Percentiles rank a stretch among this genome's conserved stretches.
phyloP scores from a whole-genome alignment of 2,888 invertebrate genomes.

The Theodoxus fluviatilis region DNA sequence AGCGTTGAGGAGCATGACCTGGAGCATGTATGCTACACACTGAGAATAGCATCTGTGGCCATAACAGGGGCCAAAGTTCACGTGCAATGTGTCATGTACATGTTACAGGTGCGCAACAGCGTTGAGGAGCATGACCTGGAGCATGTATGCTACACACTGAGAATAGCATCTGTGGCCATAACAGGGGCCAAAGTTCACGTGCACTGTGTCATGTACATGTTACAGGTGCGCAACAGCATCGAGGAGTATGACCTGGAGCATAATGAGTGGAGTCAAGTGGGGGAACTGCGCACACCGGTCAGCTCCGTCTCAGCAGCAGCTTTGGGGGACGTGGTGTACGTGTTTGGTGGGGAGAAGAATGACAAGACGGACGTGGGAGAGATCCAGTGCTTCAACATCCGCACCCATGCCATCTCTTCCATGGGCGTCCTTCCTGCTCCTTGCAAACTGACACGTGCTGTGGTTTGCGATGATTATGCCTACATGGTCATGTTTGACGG shows the following conservation, averaged over 20 bases:
- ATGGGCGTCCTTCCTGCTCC: constrained; percentile 47
- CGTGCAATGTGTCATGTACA: too few relatives aligned
- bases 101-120: too few relatives aligned
- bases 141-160: too few relatives aligned
- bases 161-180: too few relatives aligned
- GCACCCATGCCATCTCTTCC: constrained; percentile 41
- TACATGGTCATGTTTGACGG: constrained; percentile 55
- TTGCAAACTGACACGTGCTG: constrained; percentile 51
- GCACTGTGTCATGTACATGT: too few relatives aligned
- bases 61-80: too few relatives aligned
- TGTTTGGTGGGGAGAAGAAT: constrained; percentile 55
- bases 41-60: too few relatives aligned
- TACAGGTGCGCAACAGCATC: constrained; percentile 45
- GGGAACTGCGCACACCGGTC: constrained; percentile 44
- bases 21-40: too few relatives aligned
- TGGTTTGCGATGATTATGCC: constrained; percentile 45
- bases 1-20: too few relatives aligned
- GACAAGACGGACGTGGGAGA: constrained; percentile 49
- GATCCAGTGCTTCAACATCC: constrained; percentile 53
- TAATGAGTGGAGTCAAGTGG: constrained; percentile 41
- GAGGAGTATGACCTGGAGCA: constrained; percentile 51
- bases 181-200: too few relatives aligned
- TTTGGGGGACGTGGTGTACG: constrained; percentile 46
- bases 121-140: too few relatives aligned
- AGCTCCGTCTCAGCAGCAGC: constrained; percentile 54